Evolutionary conservation across 2,113 vertebrate genomes (phyloP).

Genomic region (Catagonus wagneri): DNA sequence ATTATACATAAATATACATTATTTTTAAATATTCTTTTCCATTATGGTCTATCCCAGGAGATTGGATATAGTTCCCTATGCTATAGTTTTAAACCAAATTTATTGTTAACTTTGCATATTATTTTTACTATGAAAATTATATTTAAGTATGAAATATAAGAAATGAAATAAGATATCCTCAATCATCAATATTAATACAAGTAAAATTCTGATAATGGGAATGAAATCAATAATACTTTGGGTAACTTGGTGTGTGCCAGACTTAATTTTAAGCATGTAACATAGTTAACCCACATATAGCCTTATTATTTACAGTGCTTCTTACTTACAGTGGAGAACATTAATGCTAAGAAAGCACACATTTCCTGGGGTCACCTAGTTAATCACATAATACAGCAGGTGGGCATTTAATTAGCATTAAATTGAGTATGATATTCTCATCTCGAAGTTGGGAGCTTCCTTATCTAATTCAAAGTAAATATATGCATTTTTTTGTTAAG

Average conservation of each 20-base stretch:
- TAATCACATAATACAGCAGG: not conserved
- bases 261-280: not conserved
- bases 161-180: not conserved
- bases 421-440: not conserved
- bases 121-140: not conserved
- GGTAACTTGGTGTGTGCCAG: not conserved
- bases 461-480: slow-evolving; percentile 30
- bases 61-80: too few relatives aligned
- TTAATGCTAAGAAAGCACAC: not conserved
- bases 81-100: not conserved
- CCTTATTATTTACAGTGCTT: not conserved
- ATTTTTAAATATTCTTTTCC: too few relatives aligned
- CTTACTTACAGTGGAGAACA: not conserved
- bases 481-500: not conserved
- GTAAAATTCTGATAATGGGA: not conserved
- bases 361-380: not conserved
- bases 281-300: not conserved
- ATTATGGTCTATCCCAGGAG: too few relatives aligned
- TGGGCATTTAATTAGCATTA: not conserved
- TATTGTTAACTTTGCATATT: not conserved
- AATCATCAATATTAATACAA: not conserved
- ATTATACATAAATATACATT: too few relatives aligned
- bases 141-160: not conserved
- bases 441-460: not conserved
- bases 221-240: not conserved